phyloP scores from a whole-genome alignment of 2,113 vertebrate species.

The Anser cygnoides region DNA sequence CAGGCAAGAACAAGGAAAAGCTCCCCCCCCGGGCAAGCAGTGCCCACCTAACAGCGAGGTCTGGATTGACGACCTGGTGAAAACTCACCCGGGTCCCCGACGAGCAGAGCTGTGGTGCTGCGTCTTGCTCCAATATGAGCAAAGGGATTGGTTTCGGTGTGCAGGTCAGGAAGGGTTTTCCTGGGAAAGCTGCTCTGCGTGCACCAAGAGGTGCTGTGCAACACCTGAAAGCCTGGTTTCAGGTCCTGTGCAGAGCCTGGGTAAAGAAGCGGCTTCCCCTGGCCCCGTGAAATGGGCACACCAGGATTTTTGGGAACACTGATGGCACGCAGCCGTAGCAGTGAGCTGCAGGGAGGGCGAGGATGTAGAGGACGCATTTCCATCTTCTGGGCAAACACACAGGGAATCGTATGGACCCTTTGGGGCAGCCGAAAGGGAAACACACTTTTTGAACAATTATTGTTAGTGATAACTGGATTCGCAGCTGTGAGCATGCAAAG shows the following conservation, averaged over 20 bases:
- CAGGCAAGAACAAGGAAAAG: background rate
- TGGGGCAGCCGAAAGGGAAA: background rate
- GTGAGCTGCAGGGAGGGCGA: background rate
- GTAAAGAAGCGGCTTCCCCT: background rate
- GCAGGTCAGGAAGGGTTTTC: background rate
- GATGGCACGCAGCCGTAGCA: accelerated
- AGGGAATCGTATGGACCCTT: background rate
- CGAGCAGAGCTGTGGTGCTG: background rate
- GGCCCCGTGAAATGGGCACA: background rate
- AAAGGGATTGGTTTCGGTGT: background rate
- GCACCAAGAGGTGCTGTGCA: background rate
- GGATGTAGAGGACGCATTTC: accelerated
- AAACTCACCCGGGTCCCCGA: background rate
- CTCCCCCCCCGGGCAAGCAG: background rate
- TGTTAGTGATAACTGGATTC: background rate
- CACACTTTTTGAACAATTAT: background rate
- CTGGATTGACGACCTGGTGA: background rate
- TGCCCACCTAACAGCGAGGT: background rate
- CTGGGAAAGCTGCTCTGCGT: background rate
- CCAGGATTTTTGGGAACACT: background rate
- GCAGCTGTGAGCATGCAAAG: background rate
- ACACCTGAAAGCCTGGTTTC: too few relatives aligned
- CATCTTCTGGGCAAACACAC: background rate
- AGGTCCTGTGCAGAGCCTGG: background rate
- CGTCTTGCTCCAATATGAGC: background rate